Conservation (phyloP, 64 coral and sea anemone species). For the Stichodactyla mertensii region DNA sequence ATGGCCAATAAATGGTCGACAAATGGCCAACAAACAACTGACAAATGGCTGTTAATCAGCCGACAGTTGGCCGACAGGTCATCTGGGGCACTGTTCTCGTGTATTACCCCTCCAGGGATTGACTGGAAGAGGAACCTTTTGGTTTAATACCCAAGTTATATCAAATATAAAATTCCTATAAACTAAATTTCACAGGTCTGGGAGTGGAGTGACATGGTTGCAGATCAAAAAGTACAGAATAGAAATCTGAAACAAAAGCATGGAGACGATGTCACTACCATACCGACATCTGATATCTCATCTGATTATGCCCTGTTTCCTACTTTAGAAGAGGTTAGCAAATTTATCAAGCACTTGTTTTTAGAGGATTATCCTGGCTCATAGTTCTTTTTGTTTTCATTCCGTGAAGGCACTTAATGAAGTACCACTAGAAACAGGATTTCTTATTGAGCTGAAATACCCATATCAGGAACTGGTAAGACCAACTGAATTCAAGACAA, state of each 20-base stretch:
- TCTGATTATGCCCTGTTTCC: background rate
- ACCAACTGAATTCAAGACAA: background rate
- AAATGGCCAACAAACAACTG: no score
- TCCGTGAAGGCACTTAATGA: background rate
- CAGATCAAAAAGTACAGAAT: background rate
- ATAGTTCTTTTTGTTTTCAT: background rate
- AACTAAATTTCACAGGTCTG: background rate
- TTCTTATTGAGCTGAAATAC: background rate
- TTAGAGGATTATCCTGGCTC: background rate
- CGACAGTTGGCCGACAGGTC: no score
- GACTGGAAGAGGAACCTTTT: no score
- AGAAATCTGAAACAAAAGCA: background rate
- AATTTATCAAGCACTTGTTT: no score
- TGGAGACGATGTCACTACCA: background rate
- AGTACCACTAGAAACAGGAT: constrained; percentile 4
- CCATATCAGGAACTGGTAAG: background rate
- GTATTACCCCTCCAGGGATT: no score
- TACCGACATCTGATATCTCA: background rate
- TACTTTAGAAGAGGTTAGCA: background rate
- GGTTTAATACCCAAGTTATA: no score
- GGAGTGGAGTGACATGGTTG: background rate
- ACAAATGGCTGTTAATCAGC: no score
- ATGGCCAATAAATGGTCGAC: no score
- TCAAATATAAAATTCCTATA: no score
- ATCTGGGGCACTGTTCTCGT: no score